phyloP scores from a whole-genome alignment of 2,888 invertebrate genomes.

The Tiliacea citrago region DNA sequence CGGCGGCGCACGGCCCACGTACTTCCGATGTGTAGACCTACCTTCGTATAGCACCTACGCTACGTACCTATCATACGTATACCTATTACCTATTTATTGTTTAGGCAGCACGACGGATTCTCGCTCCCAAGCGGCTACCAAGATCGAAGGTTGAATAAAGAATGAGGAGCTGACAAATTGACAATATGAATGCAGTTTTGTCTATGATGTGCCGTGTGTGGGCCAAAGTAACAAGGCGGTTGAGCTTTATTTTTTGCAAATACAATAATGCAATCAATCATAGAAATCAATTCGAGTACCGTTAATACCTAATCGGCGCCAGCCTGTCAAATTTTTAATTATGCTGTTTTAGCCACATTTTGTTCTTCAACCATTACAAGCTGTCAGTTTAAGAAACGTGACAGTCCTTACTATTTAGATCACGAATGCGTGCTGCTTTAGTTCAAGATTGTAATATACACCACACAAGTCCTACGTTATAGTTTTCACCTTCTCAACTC shows the following conservation, averaged over 20 bases:
- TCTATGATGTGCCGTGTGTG: constrained; percentile 33
- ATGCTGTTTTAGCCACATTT: background rate
- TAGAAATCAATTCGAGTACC: background rate
- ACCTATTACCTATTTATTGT: constrained; percentile 45
- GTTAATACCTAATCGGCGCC: background rate
- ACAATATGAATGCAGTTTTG: constrained; percentile 24
- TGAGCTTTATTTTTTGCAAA: background rate
- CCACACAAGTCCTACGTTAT: background rate
- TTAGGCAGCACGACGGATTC: constrained; percentile 31
- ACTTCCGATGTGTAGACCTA: constrained; percentile 55
- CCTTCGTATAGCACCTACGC: constrained; percentile 42
- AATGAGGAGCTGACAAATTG: constrained; percentile 28
- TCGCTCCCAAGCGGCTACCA: constrained; percentile 25
- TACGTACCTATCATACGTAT: constrained; percentile 28
- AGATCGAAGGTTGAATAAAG: constrained; percentile 40
- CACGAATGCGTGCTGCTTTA: constrained; percentile 6
- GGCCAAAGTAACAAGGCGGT: constrained; percentile 30
- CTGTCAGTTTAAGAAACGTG: constrained; percentile 12
- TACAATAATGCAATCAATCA: background rate
- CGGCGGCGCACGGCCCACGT: constrained; percentile 51
- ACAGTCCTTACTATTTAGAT: constrained; percentile 13
- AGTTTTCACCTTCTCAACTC: constrained; percentile 4
- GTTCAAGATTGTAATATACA: constrained; percentile 8
- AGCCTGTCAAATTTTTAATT: background rate
- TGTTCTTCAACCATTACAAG: constrained; percentile 7